Conservation (phyloP, 2,888 invertebrate genomes). For the Geotrupes spiniger region DNA sequence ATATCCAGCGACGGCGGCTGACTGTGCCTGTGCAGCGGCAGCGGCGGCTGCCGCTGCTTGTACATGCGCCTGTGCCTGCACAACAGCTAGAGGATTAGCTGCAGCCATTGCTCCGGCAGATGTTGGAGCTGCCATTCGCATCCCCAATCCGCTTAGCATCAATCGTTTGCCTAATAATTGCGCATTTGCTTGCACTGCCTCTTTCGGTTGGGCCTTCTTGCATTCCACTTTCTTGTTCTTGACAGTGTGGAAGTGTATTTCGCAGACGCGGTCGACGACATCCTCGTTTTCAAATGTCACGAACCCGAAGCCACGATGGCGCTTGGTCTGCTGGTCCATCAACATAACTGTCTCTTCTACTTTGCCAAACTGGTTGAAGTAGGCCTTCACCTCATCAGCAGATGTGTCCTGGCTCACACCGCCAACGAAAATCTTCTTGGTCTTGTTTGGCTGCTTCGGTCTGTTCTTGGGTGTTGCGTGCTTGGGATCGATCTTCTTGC, state of each 20-base stretch:
- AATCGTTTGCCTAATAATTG: constrained; percentile 66
- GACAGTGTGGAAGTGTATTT: constrained; percentile 89
- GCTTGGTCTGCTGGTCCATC: constrained; percentile 91
- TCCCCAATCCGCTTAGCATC: constrained; percentile 69
- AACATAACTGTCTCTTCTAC: constrained; percentile 91
- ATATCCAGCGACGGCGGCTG: constrained; percentile 62
- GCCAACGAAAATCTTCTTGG: constrained; percentile 90
- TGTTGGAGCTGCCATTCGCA: constrained; percentile 61
- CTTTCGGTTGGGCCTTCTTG: constrained; percentile 90
- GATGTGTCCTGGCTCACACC: constrained; percentile 91
- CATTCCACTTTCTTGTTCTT: constrained; percentile 90
- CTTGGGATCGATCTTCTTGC: constrained; percentile 92
- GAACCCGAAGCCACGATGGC: constrained; percentile 88
- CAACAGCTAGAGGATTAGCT: constrained; percentile 57
- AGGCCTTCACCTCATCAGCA: constrained; percentile 85
- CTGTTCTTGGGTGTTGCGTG: constrained; percentile 90
- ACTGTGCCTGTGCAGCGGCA: constrained; percentile 58
- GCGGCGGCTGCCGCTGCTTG: constrained; percentile 50
- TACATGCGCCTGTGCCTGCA: constrained; percentile 42
- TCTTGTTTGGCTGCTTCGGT: constrained; percentile 80
- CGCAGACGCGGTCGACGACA: constrained; percentile 88
- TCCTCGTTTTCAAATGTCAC: constrained; percentile 91
- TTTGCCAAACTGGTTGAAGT: constrained; percentile 86
- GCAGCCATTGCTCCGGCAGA: constrained; percentile 56
- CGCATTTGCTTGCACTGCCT: constrained; percentile 73